These are phyloP conservation scores for Melanogrammus aeglefinus DNA, from an alignment of 2,797 vertebrate genomes.

Conservation along the genomic window DNA sequence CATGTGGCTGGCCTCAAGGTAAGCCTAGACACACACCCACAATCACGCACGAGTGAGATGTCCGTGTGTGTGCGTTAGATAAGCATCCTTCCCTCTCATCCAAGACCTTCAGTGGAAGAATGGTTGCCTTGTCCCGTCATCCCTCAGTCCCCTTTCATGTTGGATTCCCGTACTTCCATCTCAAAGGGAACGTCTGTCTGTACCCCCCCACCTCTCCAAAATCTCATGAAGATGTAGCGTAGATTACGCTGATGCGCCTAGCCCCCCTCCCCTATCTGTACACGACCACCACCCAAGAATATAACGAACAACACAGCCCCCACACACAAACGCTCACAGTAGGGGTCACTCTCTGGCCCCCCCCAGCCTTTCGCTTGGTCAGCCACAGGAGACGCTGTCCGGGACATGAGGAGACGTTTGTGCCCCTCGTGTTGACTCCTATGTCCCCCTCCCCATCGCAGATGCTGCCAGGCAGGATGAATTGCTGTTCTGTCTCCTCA, in stretches of 20 bases:
- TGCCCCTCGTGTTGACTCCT: not conserved
- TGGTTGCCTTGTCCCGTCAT: slow-evolving; percentile 54
- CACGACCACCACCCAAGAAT: slow-evolving; percentile 4
- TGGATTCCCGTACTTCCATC: slow-evolving; percentile 65
- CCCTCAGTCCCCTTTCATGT: slow-evolving; percentile 49
- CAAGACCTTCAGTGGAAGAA: slow-evolving; percentile 54
- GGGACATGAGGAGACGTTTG: not conserved
- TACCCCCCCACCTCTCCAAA: slow-evolving; percentile 13
- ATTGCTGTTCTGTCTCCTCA: not conserved
- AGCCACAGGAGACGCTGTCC: slow-evolving; percentile 43
- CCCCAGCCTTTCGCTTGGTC: slow-evolving; percentile 30
- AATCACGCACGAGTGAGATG: not conserved
- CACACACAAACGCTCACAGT: not conserved
- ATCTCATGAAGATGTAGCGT: slow-evolving; percentile 46
- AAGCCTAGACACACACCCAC: slow-evolving; percentile 48
- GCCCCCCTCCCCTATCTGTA: slow-evolving; percentile 19
- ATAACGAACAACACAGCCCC: not conserved
- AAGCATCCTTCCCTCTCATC: slow-evolving; percentile 47
- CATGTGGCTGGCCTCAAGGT: slow-evolving; percentile 91
- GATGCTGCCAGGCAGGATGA: not conserved
- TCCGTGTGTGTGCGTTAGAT: slow-evolving; percentile 41
- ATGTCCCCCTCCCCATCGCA: not conserved
- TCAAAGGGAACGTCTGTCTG: slow-evolving; percentile 58
- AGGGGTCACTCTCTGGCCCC: slow-evolving; percentile 50
- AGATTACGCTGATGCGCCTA: slow-evolving; percentile 39